Evolutionary conservation across 2,797 vertebrate species (phyloP), one percentile per base, ranked within the genome.

Genomic region (Enteromius fasciolatus): DNA sequence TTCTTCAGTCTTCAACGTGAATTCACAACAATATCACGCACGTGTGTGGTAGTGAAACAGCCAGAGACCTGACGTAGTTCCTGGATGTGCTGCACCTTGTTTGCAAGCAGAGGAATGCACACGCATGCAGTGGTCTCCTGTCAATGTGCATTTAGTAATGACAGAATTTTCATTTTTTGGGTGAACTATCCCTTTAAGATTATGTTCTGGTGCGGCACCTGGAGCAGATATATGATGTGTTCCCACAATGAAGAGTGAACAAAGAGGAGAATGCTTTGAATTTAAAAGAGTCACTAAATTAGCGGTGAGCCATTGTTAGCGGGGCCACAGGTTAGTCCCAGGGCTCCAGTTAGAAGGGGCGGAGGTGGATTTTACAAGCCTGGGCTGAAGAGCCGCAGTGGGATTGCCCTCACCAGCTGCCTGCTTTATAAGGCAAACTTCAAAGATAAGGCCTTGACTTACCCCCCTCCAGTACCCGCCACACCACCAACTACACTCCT

Each of bases 351-450:
- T 82, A 82, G 72, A 44, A 85, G 25, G 79, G 78, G 67, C 77
- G 84, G 85, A 72, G 85, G 75, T 86, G 85, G 76, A 84, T 82
- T 95, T 95, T 94, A 94, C 91, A 92, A 91, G 92, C 87, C n/a
- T 68, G 41, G 83, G 88, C 89, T 89, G 91, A 83, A 90, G 91
- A 91, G 90, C 90, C 92, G 89, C 90, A 87, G 66, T 77, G 92
- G 92, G 92, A 93, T 92, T 87, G 87, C 89, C 91, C 93, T 91
- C 88, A 92, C 92, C 94, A 94, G 94, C 94, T 94, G 93, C 89
- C 39, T 87, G 83, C 90, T 95, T 94, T 95, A 95, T 89, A 93
- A 94, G 92, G 91, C 87, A 88, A 90, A 93, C 92, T 93, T 94
- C 94, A 94, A 94, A 94, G 76, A 74, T 82, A 59, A 80, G 79